Base-by-base conservation (phyloP, 2,888 invertebrate species). In the Tricholauxania praeusta region DNA sequence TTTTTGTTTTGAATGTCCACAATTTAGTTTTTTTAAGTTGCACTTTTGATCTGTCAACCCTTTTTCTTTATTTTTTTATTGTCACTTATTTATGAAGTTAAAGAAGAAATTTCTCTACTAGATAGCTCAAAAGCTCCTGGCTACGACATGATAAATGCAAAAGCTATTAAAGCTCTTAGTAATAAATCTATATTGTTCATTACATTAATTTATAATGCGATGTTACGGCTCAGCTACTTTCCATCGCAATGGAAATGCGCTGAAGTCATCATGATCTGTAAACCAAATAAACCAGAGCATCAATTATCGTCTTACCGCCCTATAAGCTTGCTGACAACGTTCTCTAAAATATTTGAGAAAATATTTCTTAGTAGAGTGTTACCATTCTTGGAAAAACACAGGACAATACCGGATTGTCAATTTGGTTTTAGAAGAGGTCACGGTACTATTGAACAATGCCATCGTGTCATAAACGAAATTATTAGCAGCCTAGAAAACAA, bases 341-440 rank as follows among this genome's bases (percentile, higher is more conserved):
- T 64, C 64, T 64, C 48, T 32, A 64, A 64, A 47, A 48, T 64
- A 49, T 64, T 49, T 19, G 55, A 57, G 57, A 47, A 48, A 55
- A 57, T 57, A 55, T 47, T 53, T 17, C 15, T 55, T 14, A 19
- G 15, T 6, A 39, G 68, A 68, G n/a, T 68, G 1, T 68, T 55
- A 12, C 47, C 68, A 47, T 12, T 39, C 17, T n/a, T 68, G 12
- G 48, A 68, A 39, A 15, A 47, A 57, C 1, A 52, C 14, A 28
- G 17, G 7, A 39, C 57, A 39, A 57, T 68, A 6, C 55, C 47
- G 47, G 68, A 55, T 39, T 57, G 48, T 57, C 57, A 68, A 12
- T 68, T 68, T 68, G 68, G 57, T 39, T 32, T 57, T 1, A 68
- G 68, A 57, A 7, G 15, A 48, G 17, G n/a, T 48, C 57, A 68